Conservation (phyloP, 2,113 vertebrate species). For the Hydropotes inermis region DNA sequence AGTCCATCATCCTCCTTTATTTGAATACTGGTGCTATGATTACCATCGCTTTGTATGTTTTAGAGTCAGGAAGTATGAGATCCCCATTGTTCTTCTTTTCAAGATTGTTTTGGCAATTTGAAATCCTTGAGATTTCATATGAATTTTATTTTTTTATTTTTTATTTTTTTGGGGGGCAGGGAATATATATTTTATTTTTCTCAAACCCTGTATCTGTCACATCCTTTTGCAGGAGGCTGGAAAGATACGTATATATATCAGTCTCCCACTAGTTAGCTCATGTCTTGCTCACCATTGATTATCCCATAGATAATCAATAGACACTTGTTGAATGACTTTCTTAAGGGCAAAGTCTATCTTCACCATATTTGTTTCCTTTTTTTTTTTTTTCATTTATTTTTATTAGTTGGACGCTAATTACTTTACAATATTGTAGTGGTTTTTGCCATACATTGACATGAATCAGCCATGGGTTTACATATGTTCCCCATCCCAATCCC, state of each 20-base stretch:
- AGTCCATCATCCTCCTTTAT: not conserved
- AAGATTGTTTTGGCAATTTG: not conserved
- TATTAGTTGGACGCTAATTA: too few relatives aligned
- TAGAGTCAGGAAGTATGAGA: not conserved
- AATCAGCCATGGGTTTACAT: too few relatives aligned
- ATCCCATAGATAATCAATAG: not conserved
- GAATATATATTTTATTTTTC: not conserved
- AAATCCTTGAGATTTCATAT: not conserved
- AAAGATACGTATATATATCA: not conserved
- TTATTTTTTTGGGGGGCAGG: not conserved
- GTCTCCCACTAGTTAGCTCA: not conserved
- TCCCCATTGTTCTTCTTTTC: not conserved
- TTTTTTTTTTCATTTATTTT: not conserved
- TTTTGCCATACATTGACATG: too few relatives aligned
- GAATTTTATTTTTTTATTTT: too few relatives aligned
- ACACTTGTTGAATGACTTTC: constrained; percentile 1
- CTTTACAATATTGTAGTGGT: too few relatives aligned
- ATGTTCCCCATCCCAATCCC: too few relatives aligned
- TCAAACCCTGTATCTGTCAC: not conserved
- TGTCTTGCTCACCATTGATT: not conserved
- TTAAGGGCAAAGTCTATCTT: constrained; percentile 7
- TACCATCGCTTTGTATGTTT: not conserved
- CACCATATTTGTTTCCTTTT: not conserved
- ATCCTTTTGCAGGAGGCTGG: not conserved
- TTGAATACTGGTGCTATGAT: not conserved